These are phyloP conservation scores for Forbesichthys papilliferus DNA, from an alignment of 2,113 vertebrate species.

Conservation along the genomic window DNA sequence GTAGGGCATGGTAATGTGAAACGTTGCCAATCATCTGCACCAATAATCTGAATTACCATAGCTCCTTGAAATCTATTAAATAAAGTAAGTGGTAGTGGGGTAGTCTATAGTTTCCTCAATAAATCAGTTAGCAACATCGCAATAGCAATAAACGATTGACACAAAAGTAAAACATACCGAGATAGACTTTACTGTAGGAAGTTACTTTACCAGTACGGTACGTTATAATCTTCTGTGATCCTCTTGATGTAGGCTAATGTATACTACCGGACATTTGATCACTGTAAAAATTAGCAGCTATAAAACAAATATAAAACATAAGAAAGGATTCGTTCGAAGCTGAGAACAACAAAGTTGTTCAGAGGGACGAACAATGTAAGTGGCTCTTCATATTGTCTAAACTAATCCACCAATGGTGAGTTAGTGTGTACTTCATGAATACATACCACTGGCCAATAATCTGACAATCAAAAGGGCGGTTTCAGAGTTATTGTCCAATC, in stretches of 20 bases:
- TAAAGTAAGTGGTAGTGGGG: neutral
- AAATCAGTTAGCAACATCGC: slow-evolving; percentile 33
- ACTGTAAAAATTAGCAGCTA: neutral
- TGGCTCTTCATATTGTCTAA: slow-evolving; percentile 45
- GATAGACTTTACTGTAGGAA: neutral
- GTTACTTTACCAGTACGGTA: no score
- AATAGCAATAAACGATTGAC: slow-evolving; percentile 52
- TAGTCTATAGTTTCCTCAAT: neutral
- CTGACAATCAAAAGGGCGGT: slow-evolving; percentile 43
- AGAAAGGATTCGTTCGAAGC: slow-evolving; percentile 19
- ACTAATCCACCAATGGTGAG: slow-evolving; percentile 45
- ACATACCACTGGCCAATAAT: neutral
- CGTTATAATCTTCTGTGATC: neutral
- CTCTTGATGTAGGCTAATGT: neutral
- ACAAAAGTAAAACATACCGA: no score
- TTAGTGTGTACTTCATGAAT: neutral
- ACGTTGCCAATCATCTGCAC: slow-evolving; percentile 1
- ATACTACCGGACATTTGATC: no score
- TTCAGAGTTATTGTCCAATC: slow-evolving; percentile 30
- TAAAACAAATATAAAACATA: neutral
- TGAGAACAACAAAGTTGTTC: slow-evolving; percentile 40
- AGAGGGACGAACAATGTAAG: slow-evolving; percentile 53
- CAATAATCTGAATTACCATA: neutral
- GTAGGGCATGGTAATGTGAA: neutral
- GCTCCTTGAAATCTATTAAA: neutral